Evolutionary conservation across 2,113 vertebrate species (phyloP).

Genomic region (Lonchura striata): DNA sequence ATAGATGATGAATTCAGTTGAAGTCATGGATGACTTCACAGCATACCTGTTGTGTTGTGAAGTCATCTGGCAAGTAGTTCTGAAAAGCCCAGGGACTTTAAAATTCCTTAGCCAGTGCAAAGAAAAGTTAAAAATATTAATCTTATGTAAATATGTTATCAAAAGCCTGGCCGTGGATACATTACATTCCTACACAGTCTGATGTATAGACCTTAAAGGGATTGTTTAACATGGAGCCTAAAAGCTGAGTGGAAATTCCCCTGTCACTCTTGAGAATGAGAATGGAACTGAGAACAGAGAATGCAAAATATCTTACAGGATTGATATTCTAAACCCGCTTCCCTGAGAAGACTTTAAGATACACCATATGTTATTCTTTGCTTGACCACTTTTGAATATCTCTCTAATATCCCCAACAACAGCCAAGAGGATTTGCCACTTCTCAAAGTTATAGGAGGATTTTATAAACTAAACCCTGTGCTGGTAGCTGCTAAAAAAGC

Average conservation of each 20-base stretch:
- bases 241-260: not conserved
- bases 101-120: not conserved
- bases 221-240: not conserved
- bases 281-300: not conserved
- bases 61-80: not conserved
- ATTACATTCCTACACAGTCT: not conserved
- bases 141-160: not conserved
- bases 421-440: not conserved
- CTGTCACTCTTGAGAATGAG: not conserved
- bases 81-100: not conserved
- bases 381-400: not conserved
- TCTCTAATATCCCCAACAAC: not conserved
- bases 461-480: not conserved
- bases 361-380: not conserved
- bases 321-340: not conserved
- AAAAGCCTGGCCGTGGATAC: not conserved
- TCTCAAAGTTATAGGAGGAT: not conserved
- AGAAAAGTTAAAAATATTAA: not conserved
- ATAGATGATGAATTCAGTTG: not conserved
- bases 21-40: not conserved
- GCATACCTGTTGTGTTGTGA: not conserved
- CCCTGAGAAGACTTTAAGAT: not conserved
- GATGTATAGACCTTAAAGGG: not conserved
- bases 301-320: not conserved
- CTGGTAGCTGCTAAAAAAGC: not conserved